These are phyloP conservation scores for Zeugodacus cucurbitae DNA, from an alignment of 1,140 invertebrate species.

Conservation along the genomic window DNA sequence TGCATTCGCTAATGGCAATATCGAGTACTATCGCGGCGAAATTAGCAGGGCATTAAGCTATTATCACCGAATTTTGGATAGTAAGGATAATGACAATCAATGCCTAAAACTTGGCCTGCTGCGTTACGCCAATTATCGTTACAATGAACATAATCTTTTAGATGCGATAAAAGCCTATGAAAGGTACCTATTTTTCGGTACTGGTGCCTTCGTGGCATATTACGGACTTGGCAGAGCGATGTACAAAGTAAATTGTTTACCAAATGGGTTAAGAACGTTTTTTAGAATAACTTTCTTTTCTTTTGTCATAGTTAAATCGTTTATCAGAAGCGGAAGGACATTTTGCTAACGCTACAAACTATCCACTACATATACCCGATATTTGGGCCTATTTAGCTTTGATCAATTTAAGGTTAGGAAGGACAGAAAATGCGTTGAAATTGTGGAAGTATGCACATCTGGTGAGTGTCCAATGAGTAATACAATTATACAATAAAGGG, in stretches of 20 bases:
- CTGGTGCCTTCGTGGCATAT: slow-evolving; percentile 45
- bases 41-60: slow-evolving; percentile 44
- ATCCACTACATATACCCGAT: slow-evolving; percentile 49
- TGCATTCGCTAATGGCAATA: slow-evolving; percentile 54
- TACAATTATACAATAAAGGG: too few species aligned
- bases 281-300: too few species aligned
- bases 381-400: slow-evolving; percentile 54
- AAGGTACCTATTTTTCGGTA: not conserved
- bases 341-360: slow-evolving; percentile 47
- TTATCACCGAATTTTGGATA: slow-evolving; percentile 43
- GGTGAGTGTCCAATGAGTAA: too few species aligned
- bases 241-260: too few species aligned
- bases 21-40: slow-evolving; percentile 51
- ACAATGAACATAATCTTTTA: slow-evolving; percentile 44
- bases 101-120: slow-evolving; percentile 48
- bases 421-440: slow-evolving; percentile 50
- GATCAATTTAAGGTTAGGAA: slow-evolving; percentile 49
- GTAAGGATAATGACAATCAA: not conserved
- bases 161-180: slow-evolving; percentile 45
- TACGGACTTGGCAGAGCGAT: slow-evolving; percentile 46
- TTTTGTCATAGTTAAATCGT: too few species aligned
- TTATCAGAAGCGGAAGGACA: slow-evolving; percentile 39
- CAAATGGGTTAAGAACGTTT: too few species aligned
- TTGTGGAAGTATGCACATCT: slow-evolving; percentile 47
- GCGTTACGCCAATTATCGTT: slow-evolving; percentile 51